phyloP scores from a whole-genome alignment of 2,113 vertebrate genomes.

The Cryptoleucopteryx plumbea region DNA sequence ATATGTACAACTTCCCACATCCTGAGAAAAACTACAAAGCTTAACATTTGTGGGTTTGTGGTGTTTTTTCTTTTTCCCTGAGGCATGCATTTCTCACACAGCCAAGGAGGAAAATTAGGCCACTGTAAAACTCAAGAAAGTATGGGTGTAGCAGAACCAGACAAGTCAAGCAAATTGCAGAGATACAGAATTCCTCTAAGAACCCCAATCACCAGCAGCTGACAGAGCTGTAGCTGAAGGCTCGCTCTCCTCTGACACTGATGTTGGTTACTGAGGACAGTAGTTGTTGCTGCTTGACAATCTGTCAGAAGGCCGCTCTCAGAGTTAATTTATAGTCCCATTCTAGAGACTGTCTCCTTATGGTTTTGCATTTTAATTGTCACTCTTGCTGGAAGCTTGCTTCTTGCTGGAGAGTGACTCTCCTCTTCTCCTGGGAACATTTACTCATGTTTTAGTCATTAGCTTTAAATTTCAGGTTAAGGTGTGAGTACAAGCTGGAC shows the following conservation, averaged over 20 bases:
- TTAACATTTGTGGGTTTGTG: background rate
- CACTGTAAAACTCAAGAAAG: background rate
- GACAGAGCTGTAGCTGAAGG: background rate
- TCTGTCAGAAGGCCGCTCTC: background rate
- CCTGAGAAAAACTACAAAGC: background rate
- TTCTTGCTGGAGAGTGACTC: background rate
- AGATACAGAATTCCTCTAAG: background rate
- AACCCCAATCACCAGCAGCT: background rate
- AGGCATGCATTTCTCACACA: background rate
- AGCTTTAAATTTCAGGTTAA: background rate
- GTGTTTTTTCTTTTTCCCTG: background rate
- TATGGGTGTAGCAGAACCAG: background rate
- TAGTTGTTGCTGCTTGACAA: background rate
- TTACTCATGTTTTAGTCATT: background rate
- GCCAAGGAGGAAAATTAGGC: background rate
- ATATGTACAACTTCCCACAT: background rate
- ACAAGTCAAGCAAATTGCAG: background rate
- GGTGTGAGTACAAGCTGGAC: background rate
- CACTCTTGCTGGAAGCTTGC: background rate
- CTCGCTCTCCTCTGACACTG: background rate
- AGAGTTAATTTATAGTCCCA: background rate
- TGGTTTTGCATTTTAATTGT: background rate
- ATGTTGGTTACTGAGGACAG: background rate
- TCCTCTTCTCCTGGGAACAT: background rate
- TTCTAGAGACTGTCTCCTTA: background rate